Base-by-base conservation (phyloP, 1,140 invertebrate species). In the Thaumatotibia leucotreta region DNA sequence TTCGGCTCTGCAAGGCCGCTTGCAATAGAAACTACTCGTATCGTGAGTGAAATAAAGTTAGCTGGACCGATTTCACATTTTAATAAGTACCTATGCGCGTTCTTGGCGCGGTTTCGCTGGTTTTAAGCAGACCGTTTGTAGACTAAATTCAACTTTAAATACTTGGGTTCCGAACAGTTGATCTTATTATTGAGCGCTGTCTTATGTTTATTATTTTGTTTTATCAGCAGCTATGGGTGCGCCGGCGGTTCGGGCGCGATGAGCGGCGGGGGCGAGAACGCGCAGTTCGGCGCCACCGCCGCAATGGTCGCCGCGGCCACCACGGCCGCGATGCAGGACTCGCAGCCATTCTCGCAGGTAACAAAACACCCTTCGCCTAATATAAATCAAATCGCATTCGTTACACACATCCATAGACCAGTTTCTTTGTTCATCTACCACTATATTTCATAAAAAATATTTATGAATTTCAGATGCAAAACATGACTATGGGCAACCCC, bases 401-500 rank as follows among this genome's bases (percentile, higher is more conserved):
- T 45, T 45, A 45, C 14, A 45, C 39, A 5, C 8, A 45, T 45
- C 39, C 39, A 45, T n/a, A 45, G 20, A 45, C 5, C 39, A 20
- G 14, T 5, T 45, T 45, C 20, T 45, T 45, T 63, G 31, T 63
- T 45, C 8, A 23, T n/a, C 20, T 35, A 17, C 24, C 27, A 17
- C 17, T 27, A 10, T 10, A 49, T 64, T 52, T 65, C 24, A 65
- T 23, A 54, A 27, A 45, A 23, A 10, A 17, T 50, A 5, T 45
- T 64, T 20, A 27, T 50, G 6, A 5, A 64, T 64, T 49, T 64
- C 82, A 92, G 91, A 91, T 92, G 91, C 91, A 92, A 81, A 92
- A 83, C 77, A 92, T 92, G 90, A 88, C 82, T 74, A 92, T 92
- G 91, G 91, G 91, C 68, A 92, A 91, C 70, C 91, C 91, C 72